Evolutionary conservation across 1,140 invertebrate genomes (phyloP).

Genomic region (Uloborus diversus): DNA sequence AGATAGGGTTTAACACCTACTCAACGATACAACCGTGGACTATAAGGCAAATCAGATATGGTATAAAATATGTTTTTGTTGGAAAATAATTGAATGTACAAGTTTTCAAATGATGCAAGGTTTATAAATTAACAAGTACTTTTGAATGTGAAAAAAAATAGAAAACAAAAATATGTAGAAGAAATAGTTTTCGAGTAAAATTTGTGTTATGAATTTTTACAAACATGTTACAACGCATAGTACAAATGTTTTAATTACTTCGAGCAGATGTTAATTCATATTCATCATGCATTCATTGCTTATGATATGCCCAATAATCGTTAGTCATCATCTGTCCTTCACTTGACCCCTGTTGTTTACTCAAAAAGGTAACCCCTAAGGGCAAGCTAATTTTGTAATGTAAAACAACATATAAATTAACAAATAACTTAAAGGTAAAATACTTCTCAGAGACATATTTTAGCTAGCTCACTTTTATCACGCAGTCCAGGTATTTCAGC

Average conservation of each 20-base stretch:
- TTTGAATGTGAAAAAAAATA: no score
- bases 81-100: no score
- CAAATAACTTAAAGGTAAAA: not conserved
- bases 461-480: conserved; percentile 72
- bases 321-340: not conserved
- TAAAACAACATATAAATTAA: not conserved
- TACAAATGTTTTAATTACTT: no score
- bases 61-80: no score
- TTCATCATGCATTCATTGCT: not conserved
- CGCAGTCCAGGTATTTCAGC: conserved; percentile 76
- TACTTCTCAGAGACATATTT: not conserved
- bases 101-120: no score
- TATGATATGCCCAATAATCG: not conserved
- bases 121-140: no score
- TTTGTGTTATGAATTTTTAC: not conserved
- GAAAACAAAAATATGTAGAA: no score
- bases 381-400: not conserved
- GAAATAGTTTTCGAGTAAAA: no score
- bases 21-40: no score
- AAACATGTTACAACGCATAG: not conserved
- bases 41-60: no score
- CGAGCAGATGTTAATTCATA: no score
- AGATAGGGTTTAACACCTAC: no score
- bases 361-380: not conserved
- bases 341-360: not conserved